A percentile compares a stretch with the other conserved stretches of the same genome.
Evolutionary conservation across 2,888 invertebrate genomes (phyloP).

Genomic region (Diarsia dahlii): DNA sequence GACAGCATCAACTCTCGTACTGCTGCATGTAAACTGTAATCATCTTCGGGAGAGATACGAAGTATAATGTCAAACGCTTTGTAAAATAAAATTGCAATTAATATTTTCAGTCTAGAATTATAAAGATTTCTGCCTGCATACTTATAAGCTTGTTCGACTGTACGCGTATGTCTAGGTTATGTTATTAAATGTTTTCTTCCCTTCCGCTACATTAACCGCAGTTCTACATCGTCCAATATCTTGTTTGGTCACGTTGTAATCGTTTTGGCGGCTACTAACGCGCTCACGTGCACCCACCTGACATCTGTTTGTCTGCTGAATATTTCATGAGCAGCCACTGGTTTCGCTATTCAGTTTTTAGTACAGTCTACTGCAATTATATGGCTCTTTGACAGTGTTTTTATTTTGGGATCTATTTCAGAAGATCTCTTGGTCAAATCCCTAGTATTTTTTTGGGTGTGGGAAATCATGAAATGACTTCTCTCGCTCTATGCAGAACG

Average conservation of each 20-base stretch:
- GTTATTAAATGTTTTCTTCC: slow-evolving; percentile 35
- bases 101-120: too few relatives aligned
- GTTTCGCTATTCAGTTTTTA: slow-evolving; percentile 39
- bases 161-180: background rate
- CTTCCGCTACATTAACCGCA: background rate
- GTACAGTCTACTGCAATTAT: slow-evolving; percentile 11
- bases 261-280: slow-evolving; percentile 42
- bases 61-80: too few relatives aligned
- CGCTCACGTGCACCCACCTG: slow-evolving; percentile 53
- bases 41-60: too few relatives aligned
- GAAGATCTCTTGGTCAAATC: too few relatives aligned
- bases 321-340: slow-evolving; percentile 69
- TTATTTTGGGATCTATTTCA: background rate
- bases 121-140: too few relatives aligned
- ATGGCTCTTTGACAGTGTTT: background rate
- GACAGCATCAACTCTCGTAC: too few relatives aligned
- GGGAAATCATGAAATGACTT: too few relatives aligned
- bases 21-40: too few relatives aligned
- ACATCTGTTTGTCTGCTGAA: slow-evolving; percentile 68
- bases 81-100: too few relatives aligned
- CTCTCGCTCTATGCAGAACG: too few relatives aligned
- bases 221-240: slow-evolving; percentile 30
- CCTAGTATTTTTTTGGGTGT: too few relatives aligned
- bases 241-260: slow-evolving; percentile 58
- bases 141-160: too few relatives aligned